Evolutionary conservation across 2,113 vertebrate genomes (phyloP).

Genomic region (Calidris pugnax): DNA sequence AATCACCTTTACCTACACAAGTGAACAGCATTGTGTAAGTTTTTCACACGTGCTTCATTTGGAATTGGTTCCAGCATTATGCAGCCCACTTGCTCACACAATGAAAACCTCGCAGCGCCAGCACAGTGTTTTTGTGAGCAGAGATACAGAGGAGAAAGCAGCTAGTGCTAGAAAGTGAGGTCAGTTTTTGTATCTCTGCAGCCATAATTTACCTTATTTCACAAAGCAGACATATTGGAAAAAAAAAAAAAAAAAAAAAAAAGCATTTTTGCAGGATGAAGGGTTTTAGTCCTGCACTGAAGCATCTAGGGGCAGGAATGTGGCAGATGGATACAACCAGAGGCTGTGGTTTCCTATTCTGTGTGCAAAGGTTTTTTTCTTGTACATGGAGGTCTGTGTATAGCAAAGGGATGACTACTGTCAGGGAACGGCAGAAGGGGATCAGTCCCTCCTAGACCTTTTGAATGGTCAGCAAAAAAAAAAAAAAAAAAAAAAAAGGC

Average conservation of each 20-base stretch:
- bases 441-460: neutral
- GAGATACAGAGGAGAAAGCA: neutral
- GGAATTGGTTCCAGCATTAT: neutral
- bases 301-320: neutral
- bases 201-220: neutral
- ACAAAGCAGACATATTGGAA: neutral
- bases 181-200: neutral
- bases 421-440: neutral
- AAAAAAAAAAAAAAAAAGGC: no score
- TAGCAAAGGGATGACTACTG: neutral
- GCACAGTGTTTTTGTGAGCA: neutral
- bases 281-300: neutral
- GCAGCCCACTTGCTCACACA: neutral
- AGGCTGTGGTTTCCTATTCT: neutral
- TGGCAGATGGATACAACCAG: accelerated
- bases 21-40: neutral
- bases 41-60: neutral
- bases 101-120: neutral
- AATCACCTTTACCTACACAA: neutral
- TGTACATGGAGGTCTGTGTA: accelerated
- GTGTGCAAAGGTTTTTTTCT: neutral
- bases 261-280: neutral
- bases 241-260: neutral
- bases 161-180: neutral
- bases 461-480: neutral